phyloP scores from a whole-genome alignment of 1,140 invertebrate genomes.

The Drosophila murphyi region DNA sequence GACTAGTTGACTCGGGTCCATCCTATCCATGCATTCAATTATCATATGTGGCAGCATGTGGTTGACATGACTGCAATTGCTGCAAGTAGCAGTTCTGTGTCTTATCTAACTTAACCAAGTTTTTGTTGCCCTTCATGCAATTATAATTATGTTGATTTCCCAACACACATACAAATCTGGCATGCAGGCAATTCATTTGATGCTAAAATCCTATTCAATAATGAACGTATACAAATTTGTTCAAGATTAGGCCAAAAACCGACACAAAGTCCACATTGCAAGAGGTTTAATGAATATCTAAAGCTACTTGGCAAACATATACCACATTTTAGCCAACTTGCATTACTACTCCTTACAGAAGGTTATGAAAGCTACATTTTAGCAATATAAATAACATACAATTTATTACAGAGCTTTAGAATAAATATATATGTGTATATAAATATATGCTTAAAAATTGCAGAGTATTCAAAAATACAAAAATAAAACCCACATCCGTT shows the following conservation, averaged over 20 bases:
- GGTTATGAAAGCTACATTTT: too few relatives aligned
- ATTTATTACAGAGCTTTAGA: too few relatives aligned
- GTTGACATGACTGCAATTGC: not conserved
- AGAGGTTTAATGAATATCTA: constrained; percentile 6
- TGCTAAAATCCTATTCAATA: constrained; percentile 34
- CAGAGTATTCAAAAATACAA: not conserved
- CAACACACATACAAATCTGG: not conserved
- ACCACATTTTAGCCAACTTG: not conserved
- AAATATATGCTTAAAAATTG: too few relatives aligned
- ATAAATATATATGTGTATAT: too few relatives aligned
- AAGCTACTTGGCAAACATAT: constrained; percentile 16
- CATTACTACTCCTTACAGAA: too few relatives aligned
- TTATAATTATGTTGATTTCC: constrained; percentile 50
- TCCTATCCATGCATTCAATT: constrained; percentile 4
- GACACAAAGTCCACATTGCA: not conserved
- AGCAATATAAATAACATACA: too few relatives aligned
- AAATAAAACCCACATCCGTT: not conserved
- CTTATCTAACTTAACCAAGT: not conserved
- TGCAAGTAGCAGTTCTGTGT: not conserved
- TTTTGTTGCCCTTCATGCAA: constrained; percentile 25
- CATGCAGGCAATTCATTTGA: constrained; percentile 45
- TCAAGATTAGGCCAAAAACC: constrained; percentile 2
- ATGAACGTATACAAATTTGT: constrained; percentile 15
- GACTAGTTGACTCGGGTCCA: constrained; percentile 21
- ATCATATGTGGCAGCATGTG: not conserved